These are phyloP conservation scores for Cataglyphis cursor DNA, from an alignment of 2,888 invertebrate genomes.

Conservation along the genomic window DNA sequence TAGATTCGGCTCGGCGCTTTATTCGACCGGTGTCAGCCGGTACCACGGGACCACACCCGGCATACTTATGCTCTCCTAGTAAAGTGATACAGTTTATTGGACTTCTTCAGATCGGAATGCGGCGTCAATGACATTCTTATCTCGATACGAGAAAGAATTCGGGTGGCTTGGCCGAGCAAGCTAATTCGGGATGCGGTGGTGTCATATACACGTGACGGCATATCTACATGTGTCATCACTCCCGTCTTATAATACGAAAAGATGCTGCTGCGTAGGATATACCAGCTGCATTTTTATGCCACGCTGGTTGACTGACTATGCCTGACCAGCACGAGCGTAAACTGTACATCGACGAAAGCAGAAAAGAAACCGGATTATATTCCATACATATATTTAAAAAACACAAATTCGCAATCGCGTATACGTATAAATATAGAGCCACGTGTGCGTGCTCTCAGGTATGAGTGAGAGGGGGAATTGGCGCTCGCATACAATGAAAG, in stretches of 20 bases:
- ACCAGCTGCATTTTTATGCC: constrained; percentile 79
- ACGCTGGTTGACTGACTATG: constrained; percentile 81
- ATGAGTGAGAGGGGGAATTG: neutral
- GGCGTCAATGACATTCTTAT: constrained; percentile 77
- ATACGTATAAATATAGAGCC: neutral
- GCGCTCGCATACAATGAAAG: neutral
- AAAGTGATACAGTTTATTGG: constrained; percentile 86
- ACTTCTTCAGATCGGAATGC: constrained; percentile 85
- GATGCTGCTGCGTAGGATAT: neutral
- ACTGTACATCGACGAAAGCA: neutral
- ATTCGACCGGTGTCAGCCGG: constrained; percentile 28
- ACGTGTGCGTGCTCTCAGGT: neutral
- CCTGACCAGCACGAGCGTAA: constrained; percentile 78
- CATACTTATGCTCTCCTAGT: constrained; percentile 81
- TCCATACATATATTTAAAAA: neutral
- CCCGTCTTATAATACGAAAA: neutral
- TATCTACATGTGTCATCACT: constrained; percentile 6
- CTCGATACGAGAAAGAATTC: constrained; percentile 30
- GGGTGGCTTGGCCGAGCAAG: neutral
- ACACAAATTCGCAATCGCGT: neutral
- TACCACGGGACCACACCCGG: constrained; percentile 61
- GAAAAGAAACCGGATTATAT: neutral
- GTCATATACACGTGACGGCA: constrained; percentile 4
- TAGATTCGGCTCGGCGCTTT: constrained; percentile 24
- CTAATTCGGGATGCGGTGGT: constrained; percentile 7